Evolutionary conservation across 2,888 invertebrate genomes (phyloP).

Genomic region (Drymonia ruficornis): DNA sequence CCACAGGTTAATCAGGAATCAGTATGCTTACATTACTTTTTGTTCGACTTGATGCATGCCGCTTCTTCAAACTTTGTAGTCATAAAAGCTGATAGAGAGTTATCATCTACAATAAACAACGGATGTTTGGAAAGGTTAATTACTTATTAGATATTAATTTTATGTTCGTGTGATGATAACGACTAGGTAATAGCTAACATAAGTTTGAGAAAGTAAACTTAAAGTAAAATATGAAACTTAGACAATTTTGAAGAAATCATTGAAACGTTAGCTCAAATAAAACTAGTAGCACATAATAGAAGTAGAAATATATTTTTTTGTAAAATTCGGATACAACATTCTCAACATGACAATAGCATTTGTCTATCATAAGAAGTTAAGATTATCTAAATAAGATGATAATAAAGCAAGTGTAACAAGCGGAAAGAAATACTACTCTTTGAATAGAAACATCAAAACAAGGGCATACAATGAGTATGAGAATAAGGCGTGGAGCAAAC

Average conservation of each 20-base stretch:
- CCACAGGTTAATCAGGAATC: too few species aligned
- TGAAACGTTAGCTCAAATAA: too few species aligned
- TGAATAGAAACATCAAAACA: conserved; percentile 37
- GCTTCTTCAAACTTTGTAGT: conserved; percentile 6
- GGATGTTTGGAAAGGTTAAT: conserved; percentile 27
- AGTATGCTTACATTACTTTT: not conserved
- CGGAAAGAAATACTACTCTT: conserved; percentile 37
- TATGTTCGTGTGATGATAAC: conserved; percentile 9
- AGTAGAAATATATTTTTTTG: too few species aligned
- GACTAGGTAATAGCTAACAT: conserved; percentile 12
- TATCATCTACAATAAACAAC: conserved; percentile 34
- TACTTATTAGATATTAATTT: conserved; percentile 15
- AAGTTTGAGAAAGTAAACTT: not conserved
- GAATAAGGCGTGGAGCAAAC: conserved; percentile 38
- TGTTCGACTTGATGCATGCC: not conserved
- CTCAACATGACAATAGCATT: conserved; percentile 26
- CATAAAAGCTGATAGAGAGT: conserved; percentile 34
- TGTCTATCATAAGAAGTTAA: conserved; percentile 19
- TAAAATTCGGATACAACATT: conserved; percentile 10
- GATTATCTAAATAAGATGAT: conserved; percentile 28
- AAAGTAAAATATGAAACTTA: too few species aligned
- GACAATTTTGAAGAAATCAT: too few species aligned
- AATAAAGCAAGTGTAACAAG: conserved; percentile 24
- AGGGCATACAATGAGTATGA: conserved; percentile 31
- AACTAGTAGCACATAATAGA: too few species aligned